Evolutionary conservation across 2,888 invertebrate genomes (phyloP).

Genomic region (Nomada lathburiana): DNA sequence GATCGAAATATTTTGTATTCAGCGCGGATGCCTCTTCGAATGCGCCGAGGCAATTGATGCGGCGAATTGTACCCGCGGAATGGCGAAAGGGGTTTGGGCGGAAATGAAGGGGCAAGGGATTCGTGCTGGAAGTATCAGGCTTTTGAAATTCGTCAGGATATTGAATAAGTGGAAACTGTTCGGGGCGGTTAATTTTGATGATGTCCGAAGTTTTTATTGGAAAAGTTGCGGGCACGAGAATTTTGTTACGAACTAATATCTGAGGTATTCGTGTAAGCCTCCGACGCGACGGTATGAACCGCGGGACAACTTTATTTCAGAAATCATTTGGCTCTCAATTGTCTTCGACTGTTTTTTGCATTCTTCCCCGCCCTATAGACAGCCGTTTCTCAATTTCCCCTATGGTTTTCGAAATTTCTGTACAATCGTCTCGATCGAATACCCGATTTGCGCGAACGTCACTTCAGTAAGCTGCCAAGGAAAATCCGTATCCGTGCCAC

Average conservation of each 20-base stretch:
- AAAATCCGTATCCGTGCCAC: too few relatives aligned
- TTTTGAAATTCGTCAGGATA: constrained; percentile 39
- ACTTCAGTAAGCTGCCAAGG: too few relatives aligned
- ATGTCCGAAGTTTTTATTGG: constrained; percentile 58
- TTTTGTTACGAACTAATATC: constrained; percentile 59
- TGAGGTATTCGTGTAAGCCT: constrained; percentile 51
- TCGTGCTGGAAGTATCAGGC: constrained; percentile 5
- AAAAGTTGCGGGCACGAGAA: constrained; percentile 55
- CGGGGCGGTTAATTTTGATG: constrained; percentile 48
- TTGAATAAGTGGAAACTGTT: constrained; percentile 52
- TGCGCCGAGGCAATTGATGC: too few relatives aligned
- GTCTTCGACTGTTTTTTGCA: not conserved
- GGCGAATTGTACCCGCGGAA: too few relatives aligned
- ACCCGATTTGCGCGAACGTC: too few relatives aligned
- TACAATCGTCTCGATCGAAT: too few relatives aligned
- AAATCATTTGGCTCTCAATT: constrained; percentile 41
- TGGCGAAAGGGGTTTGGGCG: not conserved
- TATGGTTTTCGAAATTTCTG: too few relatives aligned
- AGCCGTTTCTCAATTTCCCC: too few relatives aligned
- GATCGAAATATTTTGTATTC: too few relatives aligned
- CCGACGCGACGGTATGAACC: constrained; percentile 27
- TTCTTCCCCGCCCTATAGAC: not conserved
- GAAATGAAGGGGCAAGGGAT: constrained; percentile 5
- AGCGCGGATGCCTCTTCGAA: too few relatives aligned
- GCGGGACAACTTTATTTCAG: constrained; percentile 29